Base-by-base conservation (phyloP, 2,113 vertebrate species). In the Caranx melampygus region DNA sequence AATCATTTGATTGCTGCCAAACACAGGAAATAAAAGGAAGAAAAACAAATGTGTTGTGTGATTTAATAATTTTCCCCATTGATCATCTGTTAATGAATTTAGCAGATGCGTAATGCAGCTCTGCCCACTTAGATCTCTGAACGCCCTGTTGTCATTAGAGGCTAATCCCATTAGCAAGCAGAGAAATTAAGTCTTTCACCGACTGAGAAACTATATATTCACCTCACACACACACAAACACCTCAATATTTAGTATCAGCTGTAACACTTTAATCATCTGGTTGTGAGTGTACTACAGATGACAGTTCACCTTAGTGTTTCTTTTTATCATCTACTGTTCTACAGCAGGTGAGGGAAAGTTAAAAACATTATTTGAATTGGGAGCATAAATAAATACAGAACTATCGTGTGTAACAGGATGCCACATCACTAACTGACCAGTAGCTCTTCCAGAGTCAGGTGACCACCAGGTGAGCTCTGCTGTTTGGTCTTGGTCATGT, bases 131-230 rank as follows among this genome's bases (percentile, higher is more conserved):
- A 51, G 31, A 67, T 67, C 64, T 26, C 5, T 65, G 42, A 65
- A 6, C 5, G 14, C 4, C 42, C 62, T 16, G 4, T 14, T 35
- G 45, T 67, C 65, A 52, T 52, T 35, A 67, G 47, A 66, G 44
- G 47, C 47, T 67, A 67, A 67, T 67, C 47, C 31, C 18, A n/a
- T 67, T 52, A 51, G 47, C 6, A 4, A 51, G 45, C 64, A 12
- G 16, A 67, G 15, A 34, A 47, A 51, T 66, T 15, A 31, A 8
- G 8, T 44, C 37, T 64, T 26, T 44, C 20, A 57, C 26, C 0
- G 26, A 12, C 31, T 15, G 26, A n/a, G n/a, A 35, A 26, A 40
- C 61, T 9, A 26, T 45, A 26, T 40, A 3, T 44, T 37, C 61
- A 15, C 42, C 44, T 26, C 26, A 26, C 26, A 26, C 26, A 26